Evolutionary conservation across 2,113 vertebrate species (phyloP).

Genomic region (Eretmochelys imbricata): DNA sequence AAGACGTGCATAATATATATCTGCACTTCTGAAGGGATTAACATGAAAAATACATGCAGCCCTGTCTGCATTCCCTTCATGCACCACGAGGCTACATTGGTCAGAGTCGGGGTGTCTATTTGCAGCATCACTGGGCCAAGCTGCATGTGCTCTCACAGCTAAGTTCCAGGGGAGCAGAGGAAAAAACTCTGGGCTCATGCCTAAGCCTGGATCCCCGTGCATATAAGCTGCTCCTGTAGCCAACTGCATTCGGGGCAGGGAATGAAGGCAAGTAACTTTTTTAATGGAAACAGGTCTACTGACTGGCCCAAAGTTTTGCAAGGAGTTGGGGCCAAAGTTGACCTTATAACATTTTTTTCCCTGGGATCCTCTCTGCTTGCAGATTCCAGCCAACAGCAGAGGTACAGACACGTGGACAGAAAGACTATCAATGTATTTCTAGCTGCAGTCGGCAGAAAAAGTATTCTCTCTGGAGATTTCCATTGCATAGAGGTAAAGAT

Average conservation of each 20-base stretch:
- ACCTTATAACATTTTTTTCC: background rate
- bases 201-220: background rate
- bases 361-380: background rate
- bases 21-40: background rate
- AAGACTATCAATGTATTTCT: background rate
- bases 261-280: background rate
- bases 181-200: background rate
- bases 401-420: accelerated
- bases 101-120: background rate
- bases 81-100: no score
- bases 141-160: background rate
- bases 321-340: background rate
- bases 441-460: background rate
- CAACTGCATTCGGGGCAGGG: background rate
- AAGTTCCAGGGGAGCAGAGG: background rate
- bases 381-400: conserved; percentile 9
- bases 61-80: background rate
- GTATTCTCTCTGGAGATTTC: background rate
- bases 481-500: background rate
- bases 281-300: background rate
- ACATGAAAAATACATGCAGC: background rate
- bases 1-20: background rate
- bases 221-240: background rate
- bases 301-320: background rate
- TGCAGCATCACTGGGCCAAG: background rate